Conservation (phyloP, 2,888 invertebrate species). For the Petrophora chlorosata region DNA sequence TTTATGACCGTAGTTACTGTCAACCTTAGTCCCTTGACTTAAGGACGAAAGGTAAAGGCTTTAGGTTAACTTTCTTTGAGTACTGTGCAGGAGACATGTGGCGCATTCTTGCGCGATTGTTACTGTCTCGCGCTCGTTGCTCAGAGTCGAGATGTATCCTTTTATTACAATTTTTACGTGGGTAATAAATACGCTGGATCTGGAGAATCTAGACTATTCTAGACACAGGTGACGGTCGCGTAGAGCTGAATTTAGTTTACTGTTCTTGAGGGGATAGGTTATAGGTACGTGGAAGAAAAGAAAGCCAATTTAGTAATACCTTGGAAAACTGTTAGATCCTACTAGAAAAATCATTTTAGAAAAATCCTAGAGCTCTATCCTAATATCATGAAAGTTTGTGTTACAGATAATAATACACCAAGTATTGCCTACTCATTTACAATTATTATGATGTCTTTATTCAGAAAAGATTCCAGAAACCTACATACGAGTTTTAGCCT, state of each 20-base stretch:
- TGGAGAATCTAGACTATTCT: constrained; percentile 2
- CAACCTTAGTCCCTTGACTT: constrained; percentile 6
- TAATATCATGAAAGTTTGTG: too few relatives aligned
- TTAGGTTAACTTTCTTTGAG: constrained; percentile 12
- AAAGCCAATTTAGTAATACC: too few relatives aligned
- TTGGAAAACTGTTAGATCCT: too few relatives aligned
- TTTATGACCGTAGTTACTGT: constrained; percentile 7
- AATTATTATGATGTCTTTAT: too few relatives aligned
- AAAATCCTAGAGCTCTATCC: too few relatives aligned
- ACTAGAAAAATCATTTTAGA: too few relatives aligned
- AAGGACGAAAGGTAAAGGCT: constrained; percentile 1
- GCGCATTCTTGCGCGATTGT: constrained; percentile 53
- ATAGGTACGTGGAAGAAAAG: too few relatives aligned
- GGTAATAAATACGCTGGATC: constrained; percentile 15
- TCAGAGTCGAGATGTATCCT: constrained; percentile 34
- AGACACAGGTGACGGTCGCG: constrained; percentile 10
- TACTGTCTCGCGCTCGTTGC: constrained; percentile 40
- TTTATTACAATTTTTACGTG: constrained; percentile 35
- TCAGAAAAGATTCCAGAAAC: too few relatives aligned
- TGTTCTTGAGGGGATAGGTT: too few relatives aligned
- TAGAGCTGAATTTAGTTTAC: constrained; percentile 1
- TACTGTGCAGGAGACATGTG: constrained; percentile 32
- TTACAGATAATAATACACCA: too few relatives aligned
- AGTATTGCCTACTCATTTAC: too few relatives aligned
- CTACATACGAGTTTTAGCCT: too few relatives aligned